Conservation (phyloP, 2,888 invertebrate genomes). For the Cabera pusaria region DNA sequence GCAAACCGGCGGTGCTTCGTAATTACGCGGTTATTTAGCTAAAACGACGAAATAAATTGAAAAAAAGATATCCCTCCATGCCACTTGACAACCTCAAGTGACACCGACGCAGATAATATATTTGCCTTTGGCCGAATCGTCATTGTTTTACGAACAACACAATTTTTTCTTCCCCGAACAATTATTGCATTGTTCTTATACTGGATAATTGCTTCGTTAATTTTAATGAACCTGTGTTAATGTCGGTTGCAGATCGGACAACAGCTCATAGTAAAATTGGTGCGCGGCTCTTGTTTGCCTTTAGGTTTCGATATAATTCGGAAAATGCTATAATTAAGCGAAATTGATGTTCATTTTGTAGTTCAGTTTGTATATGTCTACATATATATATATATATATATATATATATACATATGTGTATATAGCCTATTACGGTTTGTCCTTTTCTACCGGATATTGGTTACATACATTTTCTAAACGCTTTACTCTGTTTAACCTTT, state of each 20-base stretch:
- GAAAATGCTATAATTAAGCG: no score
- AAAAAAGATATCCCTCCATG: conserved; percentile 71
- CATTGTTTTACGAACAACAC: conserved; percentile 66
- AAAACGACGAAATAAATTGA: conserved; percentile 79
- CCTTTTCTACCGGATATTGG: no score
- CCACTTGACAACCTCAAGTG: conserved; percentile 63
- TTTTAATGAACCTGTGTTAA: conserved; percentile 53
- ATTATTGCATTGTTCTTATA: conserved; percentile 54
- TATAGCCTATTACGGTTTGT: no score
- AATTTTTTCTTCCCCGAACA: conserved; percentile 53
- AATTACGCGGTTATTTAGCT: conserved; percentile 74
- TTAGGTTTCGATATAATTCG: conserved; percentile 12
- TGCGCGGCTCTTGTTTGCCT: conserved; percentile 10
- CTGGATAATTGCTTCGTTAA: conserved; percentile 62
- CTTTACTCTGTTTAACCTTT: no score
- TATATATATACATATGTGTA: no score
- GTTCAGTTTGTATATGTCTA: no score
- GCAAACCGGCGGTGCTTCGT: conserved; percentile 56
- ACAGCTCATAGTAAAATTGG: conserved; percentile 16
- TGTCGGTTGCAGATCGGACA: conserved; percentile 19
- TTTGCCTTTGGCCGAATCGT: conserved; percentile 68
- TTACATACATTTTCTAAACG: no score
- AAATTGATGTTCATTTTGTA: no score
- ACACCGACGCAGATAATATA: conserved; percentile 69
- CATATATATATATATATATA: no score